Base-by-base conservation (phyloP, 35 echinoderm and acorn worm genomes). In the Apostichopus japonicus region DNA sequence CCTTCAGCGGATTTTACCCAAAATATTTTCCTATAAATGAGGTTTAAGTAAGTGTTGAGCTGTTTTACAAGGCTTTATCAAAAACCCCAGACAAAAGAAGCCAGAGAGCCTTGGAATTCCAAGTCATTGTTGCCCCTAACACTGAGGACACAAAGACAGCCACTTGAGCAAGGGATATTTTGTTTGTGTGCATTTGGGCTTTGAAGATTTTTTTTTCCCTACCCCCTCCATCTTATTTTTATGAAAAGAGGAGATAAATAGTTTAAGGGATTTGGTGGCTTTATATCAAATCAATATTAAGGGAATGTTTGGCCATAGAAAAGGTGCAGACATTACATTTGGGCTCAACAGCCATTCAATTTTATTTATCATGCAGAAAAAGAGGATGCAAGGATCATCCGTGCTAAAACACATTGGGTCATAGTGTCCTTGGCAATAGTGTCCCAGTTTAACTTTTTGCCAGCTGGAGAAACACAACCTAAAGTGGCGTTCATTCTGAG, bases 21-120 rank as follows among this genome's bases (percentile, higher is more conserved):
- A 83, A 83, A 83, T 83, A 83, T 83, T 83, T 83, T 83, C 79
- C 79, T 83, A 83, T 54, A 83, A 83, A 83, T 83, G 79, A 83
- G 79, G 79, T 55, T 83, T 54, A 55, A 83, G 33, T 55, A 83
- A 54, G 44, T 44, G 13, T 55, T 83, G 79, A 54, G 79, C 44
- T 83, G 79, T 83, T 83, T 83, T 83, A 83, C 52, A 16, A 83
- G 79, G 79, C 79, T 83, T 83, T 44, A 83, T 83, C 13, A 55
- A 83, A 83, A 55, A 83, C 6, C 79, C 11, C 13, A 55, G 79
- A 83, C 79, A 83, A 83, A 54, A 55, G 79, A n/a, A 83, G 79
- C 44, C 79, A 54, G 79, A 67, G 79, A 83, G 79, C 79, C 24
- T 52, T 83, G 51, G 44, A 83, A 83, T 83, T 83, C 79, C 79